Percentiles rank a stretch among this genome's conserved stretches.
Conservation (phyloP, 2,888 invertebrate genomes). For the Mythimna albipuncta region DNA sequence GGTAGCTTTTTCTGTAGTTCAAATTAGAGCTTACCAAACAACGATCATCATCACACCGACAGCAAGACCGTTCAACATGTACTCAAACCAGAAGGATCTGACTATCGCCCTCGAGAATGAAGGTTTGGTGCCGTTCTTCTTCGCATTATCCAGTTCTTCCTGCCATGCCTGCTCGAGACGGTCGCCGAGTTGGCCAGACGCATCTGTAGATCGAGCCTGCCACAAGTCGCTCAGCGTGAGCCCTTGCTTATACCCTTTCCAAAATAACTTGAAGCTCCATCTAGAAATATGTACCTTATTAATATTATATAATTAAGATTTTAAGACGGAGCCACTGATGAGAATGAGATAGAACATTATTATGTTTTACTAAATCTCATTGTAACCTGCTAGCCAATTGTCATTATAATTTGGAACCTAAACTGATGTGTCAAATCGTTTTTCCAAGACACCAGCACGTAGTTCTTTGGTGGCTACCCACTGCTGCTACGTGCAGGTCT, state of each 20-base stretch:
- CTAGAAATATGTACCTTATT: constrained; percentile 57
- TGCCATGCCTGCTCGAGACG: constrained; percentile 91
- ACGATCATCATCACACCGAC: constrained; percentile 61
- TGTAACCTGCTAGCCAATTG: not conserved
- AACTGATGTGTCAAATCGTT: too few relatives aligned
- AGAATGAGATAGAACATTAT: too few relatives aligned
- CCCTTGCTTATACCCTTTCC: constrained; percentile 89
- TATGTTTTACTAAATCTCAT: too few relatives aligned
- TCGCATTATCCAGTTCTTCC: constrained; percentile 82
- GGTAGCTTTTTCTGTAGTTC: not conserved
- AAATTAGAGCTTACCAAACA: constrained; percentile 44
- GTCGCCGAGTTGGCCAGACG: constrained; percentile 90
- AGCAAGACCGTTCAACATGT: constrained; percentile 87
- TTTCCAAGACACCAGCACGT: not conserved
- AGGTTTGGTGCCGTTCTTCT: constrained; percentile 81
- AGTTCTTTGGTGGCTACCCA: not conserved
- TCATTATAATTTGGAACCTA: not conserved
- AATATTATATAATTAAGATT: not conserved
- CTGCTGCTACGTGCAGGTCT: not conserved
- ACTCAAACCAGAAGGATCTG: constrained; percentile 87
- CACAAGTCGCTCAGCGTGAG: constrained; percentile 91
- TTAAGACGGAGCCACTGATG: too few relatives aligned
- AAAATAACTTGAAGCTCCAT: constrained; percentile 83
- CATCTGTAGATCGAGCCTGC: constrained; percentile 88
- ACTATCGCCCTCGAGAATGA: constrained; percentile 87